Evolutionary conservation across 1,140 invertebrate genomes (phyloP).

Genomic region (Heliconius eleuchia): DNA sequence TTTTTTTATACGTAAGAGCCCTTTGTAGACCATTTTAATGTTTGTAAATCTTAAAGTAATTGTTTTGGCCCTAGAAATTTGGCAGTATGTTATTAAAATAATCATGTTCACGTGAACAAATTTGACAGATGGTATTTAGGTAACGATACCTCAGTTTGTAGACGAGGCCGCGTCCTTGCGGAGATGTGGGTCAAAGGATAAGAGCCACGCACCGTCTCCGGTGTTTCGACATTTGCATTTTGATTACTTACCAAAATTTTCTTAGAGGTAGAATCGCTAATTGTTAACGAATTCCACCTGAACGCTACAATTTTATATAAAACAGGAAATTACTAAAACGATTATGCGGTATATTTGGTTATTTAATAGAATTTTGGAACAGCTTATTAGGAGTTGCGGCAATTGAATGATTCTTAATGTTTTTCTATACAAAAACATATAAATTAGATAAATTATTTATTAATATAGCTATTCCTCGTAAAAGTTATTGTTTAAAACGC

Average conservation of each 20-base stretch:
- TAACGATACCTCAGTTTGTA: conserved; percentile 9
- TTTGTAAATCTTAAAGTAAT: neutral
- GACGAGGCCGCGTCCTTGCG: conserved; percentile 64
- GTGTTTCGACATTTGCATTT: conserved; percentile 67
- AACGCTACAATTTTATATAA: conserved; percentile 49
- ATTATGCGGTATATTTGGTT: conserved; percentile 39
- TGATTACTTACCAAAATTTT: conserved; percentile 64
- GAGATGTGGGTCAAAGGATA: conserved; percentile 78
- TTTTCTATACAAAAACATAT: neutral
- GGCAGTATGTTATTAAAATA: conserved; percentile 4
- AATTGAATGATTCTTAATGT: neutral
- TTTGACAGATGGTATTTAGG: conserved; percentile 25
- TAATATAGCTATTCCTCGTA: too few species aligned
- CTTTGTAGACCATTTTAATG: neutral
- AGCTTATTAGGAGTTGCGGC: neutral
- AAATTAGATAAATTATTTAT: too few species aligned
- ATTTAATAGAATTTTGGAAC: conserved; percentile 22
- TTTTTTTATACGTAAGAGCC: neutral
- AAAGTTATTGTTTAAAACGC: conserved; percentile 3
- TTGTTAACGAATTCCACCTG: conserved; percentile 59
- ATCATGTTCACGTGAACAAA: neutral
- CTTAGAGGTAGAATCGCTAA: conserved; percentile 50
- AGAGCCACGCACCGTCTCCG: conserved; percentile 65
- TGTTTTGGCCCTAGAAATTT: neutral
- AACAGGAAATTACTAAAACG: conserved; percentile 55